phyloP scores from a whole-genome alignment of 2,113 vertebrate species.

The Eolophus roseicapilla region DNA sequence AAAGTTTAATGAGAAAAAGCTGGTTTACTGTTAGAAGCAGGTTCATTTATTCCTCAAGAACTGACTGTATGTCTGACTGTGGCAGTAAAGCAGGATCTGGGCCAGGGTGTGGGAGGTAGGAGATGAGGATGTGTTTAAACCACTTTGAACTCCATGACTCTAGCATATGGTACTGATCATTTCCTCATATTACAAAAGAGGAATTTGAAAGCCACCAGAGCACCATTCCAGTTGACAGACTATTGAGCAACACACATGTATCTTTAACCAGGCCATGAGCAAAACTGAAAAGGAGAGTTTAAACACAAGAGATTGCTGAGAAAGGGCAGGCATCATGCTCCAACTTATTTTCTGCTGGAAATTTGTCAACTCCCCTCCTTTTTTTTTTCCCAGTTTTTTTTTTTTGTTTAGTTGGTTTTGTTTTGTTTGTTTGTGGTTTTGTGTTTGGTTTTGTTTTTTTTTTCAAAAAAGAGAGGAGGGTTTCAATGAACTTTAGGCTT shows the following conservation, averaged over 20 bases:
- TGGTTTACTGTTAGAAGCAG: not conserved
- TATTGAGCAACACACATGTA: not conserved
- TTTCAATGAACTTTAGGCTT: not conserved
- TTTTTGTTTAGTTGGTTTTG: not conserved
- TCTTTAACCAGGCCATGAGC: not conserved
- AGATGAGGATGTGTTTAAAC: not conserved
- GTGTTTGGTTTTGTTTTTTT: not conserved
- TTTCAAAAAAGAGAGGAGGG: accelerated
- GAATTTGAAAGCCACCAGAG: not conserved
- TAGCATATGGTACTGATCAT: not conserved
- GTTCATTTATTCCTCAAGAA: not conserved
- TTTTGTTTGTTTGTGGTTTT: not conserved
- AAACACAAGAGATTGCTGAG: not conserved
- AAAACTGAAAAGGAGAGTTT: not conserved
- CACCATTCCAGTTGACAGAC: not conserved
- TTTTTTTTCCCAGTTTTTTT: not conserved
- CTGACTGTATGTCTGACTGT: not conserved
- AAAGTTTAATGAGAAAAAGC: not conserved
- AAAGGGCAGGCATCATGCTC: not conserved
- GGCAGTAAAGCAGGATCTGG: not conserved
- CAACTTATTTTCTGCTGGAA: not conserved
- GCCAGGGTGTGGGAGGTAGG: not conserved
- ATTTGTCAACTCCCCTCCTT: not conserved
- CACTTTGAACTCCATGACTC: not conserved
- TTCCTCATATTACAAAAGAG: not conserved